Base-by-base conservation (phyloP, 2,113 vertebrate genomes). In the Lycocorax pyrrhopterus region DNA sequence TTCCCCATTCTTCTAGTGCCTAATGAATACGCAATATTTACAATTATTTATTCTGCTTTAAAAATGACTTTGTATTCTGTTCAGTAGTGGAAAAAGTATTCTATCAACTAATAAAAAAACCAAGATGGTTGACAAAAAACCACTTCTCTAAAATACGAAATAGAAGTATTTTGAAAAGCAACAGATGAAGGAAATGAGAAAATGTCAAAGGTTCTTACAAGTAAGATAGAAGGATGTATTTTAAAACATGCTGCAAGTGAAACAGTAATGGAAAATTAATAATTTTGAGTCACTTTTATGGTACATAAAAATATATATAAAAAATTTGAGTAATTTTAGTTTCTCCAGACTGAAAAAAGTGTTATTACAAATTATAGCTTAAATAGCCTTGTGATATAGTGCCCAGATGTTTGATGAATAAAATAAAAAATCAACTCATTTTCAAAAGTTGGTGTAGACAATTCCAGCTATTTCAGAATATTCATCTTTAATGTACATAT, bases 401-500 rank as follows among this genome's bases (percentile, higher is more conserved):
- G 27, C 79, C 78, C 93, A 89, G 73, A 79, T 90, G 20, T 96
- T 97, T 96, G 90, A 73, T 84, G 51, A 59, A 81, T 53, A 77
- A 95, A 87, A 89, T 77, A 66, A 83, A 81, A 94, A 56, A 23
- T 9, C 15, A 55, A 41, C 29, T 88, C 19, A 84, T 95, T 90
- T 96, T 92, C 32, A 89, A 94, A 95, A 71, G 52, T 26, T 21
- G 27, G 16, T 89, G 74, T n/a, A 75, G 80, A 72, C 73, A 90
- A 86, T 92, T 95, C 81, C 33, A 91, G n/a, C 56, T 49, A 32
- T 66, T 97, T 94, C 88, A 55, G 77, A 84, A 92, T 92, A 97
- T 62, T 83, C 56, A 78, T 74, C 47, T 79, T 96, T 94, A 97
- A 96, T 75, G 92, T 97, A 93, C 77, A 94, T 63, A 66, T 80